Percentiles rank a stretch among this genome's conserved stretches.
phyloP scores from a whole-genome alignment of 2,797 vertebrate genomes.

The Meda fulgida region DNA sequence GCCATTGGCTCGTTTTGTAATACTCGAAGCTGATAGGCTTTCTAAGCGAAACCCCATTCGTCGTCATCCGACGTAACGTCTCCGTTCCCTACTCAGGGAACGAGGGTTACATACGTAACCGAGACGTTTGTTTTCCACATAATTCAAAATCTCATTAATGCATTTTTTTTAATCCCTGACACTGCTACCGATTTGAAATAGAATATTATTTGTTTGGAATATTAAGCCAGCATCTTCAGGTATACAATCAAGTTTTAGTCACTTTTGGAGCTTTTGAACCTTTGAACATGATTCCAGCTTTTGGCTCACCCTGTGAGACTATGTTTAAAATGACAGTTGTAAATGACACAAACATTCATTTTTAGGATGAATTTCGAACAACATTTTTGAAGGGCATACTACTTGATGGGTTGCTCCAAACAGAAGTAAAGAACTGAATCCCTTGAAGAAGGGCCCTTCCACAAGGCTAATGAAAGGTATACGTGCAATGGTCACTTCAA shows the following conservation, averaged over 20 bases:
- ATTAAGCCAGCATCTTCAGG: slow-evolving; percentile 21
- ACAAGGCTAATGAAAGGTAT: background rate
- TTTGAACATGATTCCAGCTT: background rate
- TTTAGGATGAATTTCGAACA: background rate
- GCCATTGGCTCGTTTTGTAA: no score
- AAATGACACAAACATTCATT: slow-evolving; percentile 3
- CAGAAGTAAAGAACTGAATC: background rate
- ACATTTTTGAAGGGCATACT: background rate
- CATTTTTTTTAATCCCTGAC: slow-evolving; percentile 32
- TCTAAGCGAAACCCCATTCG: no score
- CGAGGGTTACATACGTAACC: no score
- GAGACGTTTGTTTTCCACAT: slow-evolving; percentile 53
- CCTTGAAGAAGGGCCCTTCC: background rate
- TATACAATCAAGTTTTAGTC: slow-evolving; percentile 10
- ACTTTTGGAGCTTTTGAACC: slow-evolving; percentile 7
- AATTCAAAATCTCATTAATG: slow-evolving; percentile 46
- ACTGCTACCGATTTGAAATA: slow-evolving; percentile 19
- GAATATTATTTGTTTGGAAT: slow-evolving; percentile 31
- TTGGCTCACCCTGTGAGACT: background rate
- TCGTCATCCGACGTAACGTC: no score
- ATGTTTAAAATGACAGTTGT: background rate
- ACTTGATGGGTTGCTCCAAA: background rate
- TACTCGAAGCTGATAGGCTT: no score
- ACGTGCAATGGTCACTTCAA: background rate
- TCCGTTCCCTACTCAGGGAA: no score